Evolutionary conservation across 2,113 vertebrate genomes (phyloP), one percentile per base, ranked within the genome.

Genomic region (Labeo catla): DNA sequence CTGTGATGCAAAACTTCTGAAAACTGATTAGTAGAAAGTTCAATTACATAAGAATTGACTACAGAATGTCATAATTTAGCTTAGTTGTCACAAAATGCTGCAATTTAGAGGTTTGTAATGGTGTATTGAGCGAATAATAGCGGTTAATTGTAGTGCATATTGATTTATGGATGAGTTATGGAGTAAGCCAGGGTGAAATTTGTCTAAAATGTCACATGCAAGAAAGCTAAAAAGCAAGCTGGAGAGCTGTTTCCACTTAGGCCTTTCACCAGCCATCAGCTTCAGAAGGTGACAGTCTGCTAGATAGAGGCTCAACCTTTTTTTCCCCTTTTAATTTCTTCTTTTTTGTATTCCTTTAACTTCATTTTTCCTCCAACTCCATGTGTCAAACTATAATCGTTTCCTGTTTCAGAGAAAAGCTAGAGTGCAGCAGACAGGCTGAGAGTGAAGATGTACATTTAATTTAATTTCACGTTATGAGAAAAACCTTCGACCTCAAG

Each of bases 121-220:
- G 47, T 57, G 49, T 57, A 83, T 83, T 83, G 34, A 83, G 2
- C 2, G 2, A 43, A 72, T 73, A 68, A 83, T 68, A 83, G 34
- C 16, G 8, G 23, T 73, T 73, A 45, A 83, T 72, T 57, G 16
- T 49, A 57, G 65, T 23, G 23, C 7, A 43, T 73, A 83, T 73
- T 83, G 49, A 83, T 83, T 83, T n/a, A 59, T 59, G 3, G 77
- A 59, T 54, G 49, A 54, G 23, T 80, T 80, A 45, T 61, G 54
- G 8, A 61, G 54, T n/a, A 45, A 61, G 19, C 9, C 59, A 11
- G 9, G 12, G 16, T 11, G 65, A 70, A 70, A 83, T 70, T 34
- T 68, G 13, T 81, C 43, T 65, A 50, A 47, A 81, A 81, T 16
- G 4, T 68, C 81, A 54, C 81, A n/a, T 83, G 8, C 63, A 66